These are phyloP conservation scores for Scaptomyza tumidula DNA, from an alignment of 2,888 invertebrate species.

Conservation along the genomic window DNA sequence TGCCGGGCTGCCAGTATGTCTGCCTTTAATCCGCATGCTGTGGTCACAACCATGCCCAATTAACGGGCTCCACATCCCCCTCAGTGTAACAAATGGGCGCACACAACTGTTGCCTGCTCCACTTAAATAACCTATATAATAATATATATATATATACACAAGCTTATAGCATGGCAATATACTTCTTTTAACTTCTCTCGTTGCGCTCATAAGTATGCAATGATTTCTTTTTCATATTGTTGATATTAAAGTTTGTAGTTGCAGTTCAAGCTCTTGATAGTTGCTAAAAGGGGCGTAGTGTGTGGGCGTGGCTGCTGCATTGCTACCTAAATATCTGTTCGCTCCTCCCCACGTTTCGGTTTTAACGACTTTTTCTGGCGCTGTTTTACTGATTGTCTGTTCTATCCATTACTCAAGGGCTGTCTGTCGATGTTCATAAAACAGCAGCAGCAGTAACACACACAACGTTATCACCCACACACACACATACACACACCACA, in stretches of 20 bases:
- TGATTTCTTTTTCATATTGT: conserved; percentile 20
- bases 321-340: neutral
- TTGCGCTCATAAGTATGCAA: conserved; percentile 49
- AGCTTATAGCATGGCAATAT: neutral
- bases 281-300: no score
- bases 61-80: conserved; percentile 25
- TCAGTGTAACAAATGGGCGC: neutral
- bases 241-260: neutral
- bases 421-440: conserved; percentile 39
- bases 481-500: no score
- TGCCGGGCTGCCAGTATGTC: conserved; percentile 71
- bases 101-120: conserved; percentile 27
- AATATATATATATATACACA: neutral
- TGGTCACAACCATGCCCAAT: conserved; percentile 51
- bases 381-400: conserved; percentile 7
- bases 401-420: conserved; percentile 12
- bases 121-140: conserved; percentile 49
- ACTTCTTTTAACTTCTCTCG: neutral
- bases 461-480: conserved; percentile 16
- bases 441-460: conserved; percentile 7
- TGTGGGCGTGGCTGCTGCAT: conserved; percentile 6
- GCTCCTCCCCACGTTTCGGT: neutral
- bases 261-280: no score
- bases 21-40: conserved; percentile 43
- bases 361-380: conserved; percentile 9